Conservation (phyloP, 2,113 vertebrate species). For the Lethenteron reissneri region DNA sequence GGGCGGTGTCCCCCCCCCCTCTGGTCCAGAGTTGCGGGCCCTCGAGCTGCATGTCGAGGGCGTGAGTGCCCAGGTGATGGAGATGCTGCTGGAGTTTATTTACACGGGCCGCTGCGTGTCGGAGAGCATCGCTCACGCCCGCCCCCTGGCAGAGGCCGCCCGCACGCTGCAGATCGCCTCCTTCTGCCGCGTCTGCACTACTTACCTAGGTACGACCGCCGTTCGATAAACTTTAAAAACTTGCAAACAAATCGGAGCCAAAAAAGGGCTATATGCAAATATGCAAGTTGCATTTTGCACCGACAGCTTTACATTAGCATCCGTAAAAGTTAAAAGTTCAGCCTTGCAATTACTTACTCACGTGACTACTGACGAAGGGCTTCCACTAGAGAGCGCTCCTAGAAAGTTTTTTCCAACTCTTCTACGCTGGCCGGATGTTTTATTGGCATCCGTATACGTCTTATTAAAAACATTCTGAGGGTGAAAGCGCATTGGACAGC, state of each 20-base stretch:
- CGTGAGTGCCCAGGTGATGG: slow-evolving; percentile 67
- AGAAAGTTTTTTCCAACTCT: not conserved
- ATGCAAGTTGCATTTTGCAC: not conserved
- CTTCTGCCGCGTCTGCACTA: slow-evolving; percentile 96
- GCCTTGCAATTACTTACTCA: too few species aligned
- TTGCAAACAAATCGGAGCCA: not conserved
- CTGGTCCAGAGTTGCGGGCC: slow-evolving; percentile 10
- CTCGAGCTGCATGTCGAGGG: slow-evolving; percentile 82
- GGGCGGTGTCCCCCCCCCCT: not conserved
- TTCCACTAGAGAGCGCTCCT: not conserved
- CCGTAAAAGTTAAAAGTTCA: too few species aligned
- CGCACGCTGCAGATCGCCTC: slow-evolving; percentile 99
- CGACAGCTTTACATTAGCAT: not conserved
- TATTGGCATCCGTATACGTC: not conserved
- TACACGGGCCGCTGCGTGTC: slow-evolving; percentile 53
- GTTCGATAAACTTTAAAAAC: not conserved
- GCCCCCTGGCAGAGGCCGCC: slow-evolving; percentile 85
- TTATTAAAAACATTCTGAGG: not conserved
- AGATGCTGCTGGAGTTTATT: slow-evolving; percentile 87
- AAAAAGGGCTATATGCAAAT: not conserved
- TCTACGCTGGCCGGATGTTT: not conserved
- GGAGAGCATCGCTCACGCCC: slow-evolving; percentile 83
- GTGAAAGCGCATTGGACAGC: not conserved
- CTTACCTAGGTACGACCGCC: slow-evolving; percentile 59
- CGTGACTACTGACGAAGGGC: too few species aligned